These are phyloP conservation scores for Monodelphis domestica DNA, from an alignment of 2,797 vertebrate species.

Conservation along the genomic window DNA sequence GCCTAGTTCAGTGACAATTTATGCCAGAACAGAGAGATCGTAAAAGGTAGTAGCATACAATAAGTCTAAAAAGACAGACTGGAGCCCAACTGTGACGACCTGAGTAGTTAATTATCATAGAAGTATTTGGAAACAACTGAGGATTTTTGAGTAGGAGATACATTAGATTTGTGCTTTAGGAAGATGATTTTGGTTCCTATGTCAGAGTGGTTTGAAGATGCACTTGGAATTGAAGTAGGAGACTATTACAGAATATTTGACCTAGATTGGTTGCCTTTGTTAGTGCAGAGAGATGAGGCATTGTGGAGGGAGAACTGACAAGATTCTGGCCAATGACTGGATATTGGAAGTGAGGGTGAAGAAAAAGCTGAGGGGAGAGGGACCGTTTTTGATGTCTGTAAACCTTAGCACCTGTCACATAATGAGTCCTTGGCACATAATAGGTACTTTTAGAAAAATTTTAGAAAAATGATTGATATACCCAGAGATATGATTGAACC, in stretches of 20 bases:
- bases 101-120: background rate
- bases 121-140: background rate
- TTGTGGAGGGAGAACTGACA: background rate
- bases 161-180: background rate
- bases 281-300: background rate
- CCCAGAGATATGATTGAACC: conserved; percentile 15
- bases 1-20: background rate
- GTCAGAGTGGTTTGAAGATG: background rate
- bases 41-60: background rate
- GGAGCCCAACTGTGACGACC: background rate
- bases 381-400: background rate
- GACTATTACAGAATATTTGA: conserved; percentile 6
- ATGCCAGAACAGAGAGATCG: background rate
- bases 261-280: background rate
- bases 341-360: background rate
- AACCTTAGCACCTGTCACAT: background rate
- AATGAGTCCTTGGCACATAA: too few relatives aligned
- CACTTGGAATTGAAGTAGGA: background rate
- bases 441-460: too few relatives aligned
- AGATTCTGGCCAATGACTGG: background rate
- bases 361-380: too few relatives aligned
- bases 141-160: background rate
- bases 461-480: too few relatives aligned
- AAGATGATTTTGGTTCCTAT: background rate
- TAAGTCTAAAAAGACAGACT: background rate